These are phyloP conservation scores for Machimus rusticus DNA, from an alignment of 2,888 invertebrate genomes.

Conservation along the genomic window DNA sequence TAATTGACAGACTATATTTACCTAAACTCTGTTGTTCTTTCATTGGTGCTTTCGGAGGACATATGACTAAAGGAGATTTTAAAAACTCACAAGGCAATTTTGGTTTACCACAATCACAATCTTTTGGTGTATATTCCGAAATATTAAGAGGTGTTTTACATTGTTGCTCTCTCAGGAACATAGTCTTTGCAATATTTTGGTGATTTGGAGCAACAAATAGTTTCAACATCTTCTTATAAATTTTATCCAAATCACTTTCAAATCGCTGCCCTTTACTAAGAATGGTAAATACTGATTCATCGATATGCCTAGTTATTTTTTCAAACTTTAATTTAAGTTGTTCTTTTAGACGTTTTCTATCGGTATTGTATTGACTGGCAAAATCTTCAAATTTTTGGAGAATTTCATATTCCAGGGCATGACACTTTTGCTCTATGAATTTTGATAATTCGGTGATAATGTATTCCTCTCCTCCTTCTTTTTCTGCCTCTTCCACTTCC, in stretches of 20 bases:
- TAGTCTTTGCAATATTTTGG: background rate
- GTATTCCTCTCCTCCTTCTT: background rate
- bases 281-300: slow-evolving; percentile 1
- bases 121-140: background rate
- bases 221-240: background rate
- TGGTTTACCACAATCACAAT: background rate
- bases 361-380: background rate
- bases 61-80: background rate
- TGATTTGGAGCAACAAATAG: background rate
- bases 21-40: background rate
- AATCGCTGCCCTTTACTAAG: background rate
- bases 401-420: background rate
- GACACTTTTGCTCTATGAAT: background rate
- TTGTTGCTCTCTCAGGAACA: background rate
- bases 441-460: background rate
- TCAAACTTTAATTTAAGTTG: background rate
- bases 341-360: background rate
- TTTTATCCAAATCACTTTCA: slow-evolving; percentile 2
- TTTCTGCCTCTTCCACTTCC: background rate
- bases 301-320: background rate
- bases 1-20: background rate
- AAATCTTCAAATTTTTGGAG: background rate
- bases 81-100: background rate
- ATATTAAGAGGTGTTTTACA: background rate
- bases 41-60: background rate